Evolutionary conservation across 2,888 invertebrate genomes (phyloP).

Genomic region (Metellina segmentata): DNA sequence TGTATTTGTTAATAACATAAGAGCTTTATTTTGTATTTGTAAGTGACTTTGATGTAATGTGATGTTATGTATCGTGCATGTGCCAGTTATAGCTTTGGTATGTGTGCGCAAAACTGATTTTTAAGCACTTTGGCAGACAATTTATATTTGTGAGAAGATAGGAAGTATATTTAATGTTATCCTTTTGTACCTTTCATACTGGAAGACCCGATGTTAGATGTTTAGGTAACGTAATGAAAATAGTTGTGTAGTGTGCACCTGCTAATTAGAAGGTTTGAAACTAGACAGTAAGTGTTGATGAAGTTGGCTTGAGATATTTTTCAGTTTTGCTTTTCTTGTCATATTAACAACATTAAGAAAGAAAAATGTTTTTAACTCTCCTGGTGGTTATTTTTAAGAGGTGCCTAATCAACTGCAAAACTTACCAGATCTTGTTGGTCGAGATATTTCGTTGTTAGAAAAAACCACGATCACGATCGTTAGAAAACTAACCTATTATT

Average conservation of each 20-base stretch:
- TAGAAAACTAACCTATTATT: too few species aligned
- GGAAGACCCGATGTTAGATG: not conserved
- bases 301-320: too few species aligned
- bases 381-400: too few species aligned
- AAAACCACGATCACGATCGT: too few species aligned
- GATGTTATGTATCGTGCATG: not conserved
- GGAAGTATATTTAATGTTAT: not conserved
- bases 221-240: not conserved
- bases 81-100: too few species aligned
- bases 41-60: conserved; percentile 37
- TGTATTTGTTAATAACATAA: conserved; percentile 26
- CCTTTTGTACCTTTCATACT: not conserved
- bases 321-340: too few species aligned
- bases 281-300: too few species aligned
- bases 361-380: too few species aligned
- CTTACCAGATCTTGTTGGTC: too few species aligned
- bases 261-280: not conserved
- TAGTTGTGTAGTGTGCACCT: not conserved
- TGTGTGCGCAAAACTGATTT: not conserved
- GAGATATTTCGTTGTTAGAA: too few species aligned
- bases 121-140: not conserved
- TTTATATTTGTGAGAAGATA: not conserved
- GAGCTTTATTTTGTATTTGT: conserved; percentile 68
- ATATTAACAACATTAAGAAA: too few species aligned
- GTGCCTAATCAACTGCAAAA: too few species aligned